Base-by-base conservation (phyloP, 2,113 vertebrate genomes). In the Lagenorhynchus albirostris region DNA sequence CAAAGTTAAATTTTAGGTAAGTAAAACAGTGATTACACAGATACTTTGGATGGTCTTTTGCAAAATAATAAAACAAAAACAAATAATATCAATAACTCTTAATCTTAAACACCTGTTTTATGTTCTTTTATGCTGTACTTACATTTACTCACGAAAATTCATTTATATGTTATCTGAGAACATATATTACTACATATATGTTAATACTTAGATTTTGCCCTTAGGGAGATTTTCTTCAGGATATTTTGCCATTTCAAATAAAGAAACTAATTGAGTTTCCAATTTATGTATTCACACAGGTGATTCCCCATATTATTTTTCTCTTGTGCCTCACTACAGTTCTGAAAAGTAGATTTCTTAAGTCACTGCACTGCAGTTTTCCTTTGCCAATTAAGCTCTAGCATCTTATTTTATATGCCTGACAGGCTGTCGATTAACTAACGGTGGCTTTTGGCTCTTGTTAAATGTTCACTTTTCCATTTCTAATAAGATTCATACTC, bases 281-380 rank as follows among this genome's bases (percentile, higher is more conserved):
- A 92, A 63, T 76, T 88, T 76, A 89, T 76, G 44, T 41, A 33
- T 94, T 70, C 41, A 17, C n/a, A 81, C 83, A 89, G 41, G 65
- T n/a, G 33, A 25, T n/a, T 14, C 12, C 14, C 77, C 44, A 26
- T 31, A 38, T 81, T 91, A 97, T 88, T 94, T 93, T 86, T 47
- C 76, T 85, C 38, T 0, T 79, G 62, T 88, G 60, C 25, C 81
- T 89, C 58, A 68, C 53, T 91, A 70, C 15, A 67, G 8, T 85
- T 89, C 76, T 82, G 31, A 76, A 55, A 92, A 92, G 82, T 82
- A 83, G 60, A 89, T 77, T 97, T 77, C 63, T 68, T 94, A 97
- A 83, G 81, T 77, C 44, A 77, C 58, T 60, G 10, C 11, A 44
- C 25, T 96, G 10, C 5, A 55, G 38, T 88, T n/a, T 91, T 41